Conservation (phyloP, 2,113 vertebrate species). For the Pteronura brasiliensis region DNA sequence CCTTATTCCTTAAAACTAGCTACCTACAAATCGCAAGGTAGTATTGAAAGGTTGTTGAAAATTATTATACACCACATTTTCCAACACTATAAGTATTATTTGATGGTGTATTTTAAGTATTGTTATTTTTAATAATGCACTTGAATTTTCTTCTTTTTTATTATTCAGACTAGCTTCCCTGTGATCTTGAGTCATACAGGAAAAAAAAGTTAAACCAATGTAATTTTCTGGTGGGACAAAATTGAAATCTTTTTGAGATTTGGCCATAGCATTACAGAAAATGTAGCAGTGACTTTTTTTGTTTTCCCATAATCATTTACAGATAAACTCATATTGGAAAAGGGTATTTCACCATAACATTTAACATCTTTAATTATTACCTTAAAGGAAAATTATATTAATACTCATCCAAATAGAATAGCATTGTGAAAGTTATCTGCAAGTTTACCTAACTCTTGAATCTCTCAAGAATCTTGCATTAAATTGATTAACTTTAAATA, state of each 20-base stretch:
- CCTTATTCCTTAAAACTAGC: background rate
- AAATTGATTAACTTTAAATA: slow-evolving; percentile 75
- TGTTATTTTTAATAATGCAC: background rate
- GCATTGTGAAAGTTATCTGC: slow-evolving; percentile 70
- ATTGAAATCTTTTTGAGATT: background rate
- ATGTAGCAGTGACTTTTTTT: background rate
- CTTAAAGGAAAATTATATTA: slow-evolving; percentile 73
- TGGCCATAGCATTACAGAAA: background rate
- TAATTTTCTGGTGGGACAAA: background rate
- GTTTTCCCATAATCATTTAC: slow-evolving; percentile 54
- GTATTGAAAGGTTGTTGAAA: background rate
- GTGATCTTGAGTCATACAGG: background rate
- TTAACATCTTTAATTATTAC: slow-evolving; percentile 69
- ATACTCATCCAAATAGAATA: slow-evolving; percentile 71
- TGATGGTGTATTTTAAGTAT: background rate
- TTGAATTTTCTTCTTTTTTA: background rate
- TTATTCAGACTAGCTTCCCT: background rate
- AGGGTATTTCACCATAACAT: slow-evolving; percentile 45
- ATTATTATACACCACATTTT: background rate
- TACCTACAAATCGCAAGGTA: background rate
- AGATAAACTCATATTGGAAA: slow-evolving; percentile 43
- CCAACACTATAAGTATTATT: background rate
- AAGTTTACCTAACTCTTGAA: slow-evolving; percentile 75
- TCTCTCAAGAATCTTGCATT: slow-evolving; percentile 69
- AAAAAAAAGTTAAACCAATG: background rate